phyloP scores from a whole-genome alignment of 1,140 invertebrate species.

The Heliconius hewitsoni region DNA sequence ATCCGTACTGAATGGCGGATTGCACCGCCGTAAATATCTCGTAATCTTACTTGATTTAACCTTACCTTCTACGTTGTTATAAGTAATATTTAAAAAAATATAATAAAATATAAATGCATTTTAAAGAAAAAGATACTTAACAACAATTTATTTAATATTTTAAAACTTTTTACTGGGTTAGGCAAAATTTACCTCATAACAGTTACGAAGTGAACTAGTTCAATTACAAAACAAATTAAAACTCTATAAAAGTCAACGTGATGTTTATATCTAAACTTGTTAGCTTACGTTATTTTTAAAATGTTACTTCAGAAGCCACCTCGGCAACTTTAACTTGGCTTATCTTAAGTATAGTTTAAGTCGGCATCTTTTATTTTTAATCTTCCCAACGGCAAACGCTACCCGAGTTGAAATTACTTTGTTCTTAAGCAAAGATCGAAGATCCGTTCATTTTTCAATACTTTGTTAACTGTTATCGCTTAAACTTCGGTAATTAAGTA shows the following conservation, averaged over 20 bases:
- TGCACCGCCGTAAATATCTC: too few species aligned
- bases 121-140: neutral
- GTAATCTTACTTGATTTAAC: too few species aligned
- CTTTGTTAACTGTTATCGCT: conserved; percentile 62
- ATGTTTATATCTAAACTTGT: conserved; percentile 42
- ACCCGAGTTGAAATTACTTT: conserved; percentile 74
- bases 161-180: neutral
- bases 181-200: conserved; percentile 6
- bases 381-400: conserved; percentile 65
- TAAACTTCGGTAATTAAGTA: conserved; percentile 66
- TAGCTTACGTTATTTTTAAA: conserved; percentile 48
- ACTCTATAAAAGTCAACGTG: conserved; percentile 38
- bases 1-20: too few species aligned
- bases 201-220: conserved; percentile 16
- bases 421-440: conserved; percentile 74
- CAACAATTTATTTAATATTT: neutral
- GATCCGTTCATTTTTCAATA: conserved; percentile 78
- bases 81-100: too few species aligned
- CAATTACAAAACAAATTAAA: conserved; percentile 40
- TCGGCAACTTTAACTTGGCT: conserved; percentile 62
- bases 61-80: too few species aligned
- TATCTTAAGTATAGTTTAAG: conserved; percentile 76
- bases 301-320: conserved; percentile 59
- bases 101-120: too few species aligned
- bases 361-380: conserved; percentile 75